Evolutionary conservation across 1,140 invertebrate genomes (phyloP).

Genomic region (Drosophila bipectinata): DNA sequence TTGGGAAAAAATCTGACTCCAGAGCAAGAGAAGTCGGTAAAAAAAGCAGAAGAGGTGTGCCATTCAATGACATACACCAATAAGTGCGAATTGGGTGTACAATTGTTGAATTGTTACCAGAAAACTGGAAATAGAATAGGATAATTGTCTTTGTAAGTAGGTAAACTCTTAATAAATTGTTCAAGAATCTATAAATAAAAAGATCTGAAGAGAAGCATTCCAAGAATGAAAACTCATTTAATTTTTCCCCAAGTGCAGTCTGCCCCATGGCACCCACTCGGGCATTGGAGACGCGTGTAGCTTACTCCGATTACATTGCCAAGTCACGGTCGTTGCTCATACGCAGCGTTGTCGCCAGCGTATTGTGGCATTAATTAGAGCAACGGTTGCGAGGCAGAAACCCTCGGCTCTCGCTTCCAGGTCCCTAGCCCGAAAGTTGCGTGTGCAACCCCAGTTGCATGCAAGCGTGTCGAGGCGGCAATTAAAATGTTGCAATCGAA

Average conservation of each 20-base stretch:
- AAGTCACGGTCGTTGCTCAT: conserved; percentile 53
- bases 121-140: background rate
- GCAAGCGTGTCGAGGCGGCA: conserved; percentile 52
- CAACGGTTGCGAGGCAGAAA: conserved; percentile 26
- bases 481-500: conserved; percentile 70
- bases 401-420: background rate
- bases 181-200: background rate
- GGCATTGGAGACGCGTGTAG: conserved; percentile 19
- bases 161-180: background rate
- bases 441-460: conserved; percentile 46
- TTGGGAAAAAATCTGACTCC: background rate
- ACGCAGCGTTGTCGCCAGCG: conserved; percentile 65
- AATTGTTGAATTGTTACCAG: background rate
- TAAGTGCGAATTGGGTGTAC: background rate
- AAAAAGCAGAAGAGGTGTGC: background rate
- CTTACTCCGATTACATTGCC: conserved; percentile 48
- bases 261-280: conserved; percentile 1
- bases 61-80: background rate
- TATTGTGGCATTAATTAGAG: conserved; percentile 75
- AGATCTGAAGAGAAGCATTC: background rate
- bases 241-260: conserved; percentile 1
- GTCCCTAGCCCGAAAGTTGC: conserved; percentile 37
- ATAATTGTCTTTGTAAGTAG: too few species aligned
- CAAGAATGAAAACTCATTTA: background rate
- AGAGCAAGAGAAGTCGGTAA: background rate